Base-by-base conservation (phyloP, 2,888 invertebrate genomes). In the Resseliella maxima region DNA sequence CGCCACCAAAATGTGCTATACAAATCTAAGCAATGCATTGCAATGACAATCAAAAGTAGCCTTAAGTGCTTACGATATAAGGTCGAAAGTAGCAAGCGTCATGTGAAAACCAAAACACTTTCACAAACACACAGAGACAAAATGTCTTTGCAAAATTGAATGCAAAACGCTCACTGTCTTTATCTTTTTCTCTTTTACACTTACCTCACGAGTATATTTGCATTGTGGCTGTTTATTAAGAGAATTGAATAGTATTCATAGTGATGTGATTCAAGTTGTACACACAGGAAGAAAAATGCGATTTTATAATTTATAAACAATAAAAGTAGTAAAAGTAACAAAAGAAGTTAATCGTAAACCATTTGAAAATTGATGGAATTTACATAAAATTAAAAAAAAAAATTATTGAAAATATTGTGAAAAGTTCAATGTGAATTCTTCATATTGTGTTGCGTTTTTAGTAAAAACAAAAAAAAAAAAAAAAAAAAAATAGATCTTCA, bases 211-310 rank as follows among this genome's bases (percentile, higher is more conserved):
- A 72, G 72, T 15, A 72, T 72, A 72, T 72, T 72, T 72, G 72
- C 72, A 72, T 72, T 72, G 72, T 72, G 31, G 72, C 72, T 72
- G 27, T 31, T 72, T 72, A 15, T 8, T 35, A n/a, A 18, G 15
- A 50, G 12, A n/a, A n/a, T n/a, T 50, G 72, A 72, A 59, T 24
- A 72, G 72, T 72, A 72, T 72, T 72, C 72, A 35, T 72, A 72
- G 72, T 72, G 72, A 72, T 72, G 72, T 72, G 72, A 72, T 72
- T 35, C 72, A 72, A 72, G 31, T 72, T 35, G 72, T 72, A 72
- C 72, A 72, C 72, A 72, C n/a, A n/a, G n/a, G n/a, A n/a, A n/a
- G n/a, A 5, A 72, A 72, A 72, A 72, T 72, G 31, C 72, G 72
- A 72, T 31, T 72, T 72, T 31, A 72, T 72, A 72, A 72, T 31